phyloP scores from a whole-genome alignment of 2,888 invertebrate genomes.

The Tetropium fuscum region DNA sequence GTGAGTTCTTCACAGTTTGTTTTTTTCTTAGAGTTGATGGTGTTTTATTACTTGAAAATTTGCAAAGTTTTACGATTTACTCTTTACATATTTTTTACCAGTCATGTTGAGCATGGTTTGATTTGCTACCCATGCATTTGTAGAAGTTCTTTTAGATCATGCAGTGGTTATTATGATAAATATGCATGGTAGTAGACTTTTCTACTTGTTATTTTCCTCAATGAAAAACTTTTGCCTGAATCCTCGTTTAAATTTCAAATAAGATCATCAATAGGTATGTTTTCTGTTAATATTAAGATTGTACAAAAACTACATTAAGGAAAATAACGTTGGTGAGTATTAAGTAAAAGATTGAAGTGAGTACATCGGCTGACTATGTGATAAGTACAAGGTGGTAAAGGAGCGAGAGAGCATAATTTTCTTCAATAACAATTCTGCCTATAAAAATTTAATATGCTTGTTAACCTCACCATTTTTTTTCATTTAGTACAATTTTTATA shows the following conservation, averaged over 20 bases:
- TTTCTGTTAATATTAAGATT: too few species aligned
- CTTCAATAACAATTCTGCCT: too few species aligned
- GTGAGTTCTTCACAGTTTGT: conserved; percentile 31
- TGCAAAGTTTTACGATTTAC: conserved; percentile 19
- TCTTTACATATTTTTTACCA: conserved; percentile 39
- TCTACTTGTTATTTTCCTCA: conserved; percentile 31
- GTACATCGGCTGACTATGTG: conserved; percentile 25
- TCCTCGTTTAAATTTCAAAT: conserved; percentile 9
- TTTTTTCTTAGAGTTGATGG: conserved; percentile 28
- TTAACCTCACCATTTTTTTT: too few species aligned
- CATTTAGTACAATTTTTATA: too few species aligned
- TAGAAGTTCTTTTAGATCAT: conserved; percentile 53
- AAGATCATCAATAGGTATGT: too few species aligned
- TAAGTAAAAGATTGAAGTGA: conserved; percentile 16
- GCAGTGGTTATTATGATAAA: conserved; percentile 48
- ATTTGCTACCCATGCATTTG: conserved; percentile 56
- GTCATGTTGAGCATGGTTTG: conserved; percentile 55
- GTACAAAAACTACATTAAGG: conserved; percentile 14
- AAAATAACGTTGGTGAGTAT: conserved; percentile 30
- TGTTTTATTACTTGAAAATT: conserved; percentile 23
- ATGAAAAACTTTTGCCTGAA: conserved; percentile 1
- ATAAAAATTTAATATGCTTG: too few species aligned
- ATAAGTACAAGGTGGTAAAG: conserved; percentile 24
- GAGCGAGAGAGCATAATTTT: conserved; percentile 16
- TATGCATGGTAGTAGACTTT: conserved; percentile 56